A percentile compares a stretch with the other conserved stretches of the same genome.
These are phyloP conservation scores for Pheosia gnoma DNA, from an alignment of 2,888 invertebrate genomes.

Conservation along the genomic window DNA sequence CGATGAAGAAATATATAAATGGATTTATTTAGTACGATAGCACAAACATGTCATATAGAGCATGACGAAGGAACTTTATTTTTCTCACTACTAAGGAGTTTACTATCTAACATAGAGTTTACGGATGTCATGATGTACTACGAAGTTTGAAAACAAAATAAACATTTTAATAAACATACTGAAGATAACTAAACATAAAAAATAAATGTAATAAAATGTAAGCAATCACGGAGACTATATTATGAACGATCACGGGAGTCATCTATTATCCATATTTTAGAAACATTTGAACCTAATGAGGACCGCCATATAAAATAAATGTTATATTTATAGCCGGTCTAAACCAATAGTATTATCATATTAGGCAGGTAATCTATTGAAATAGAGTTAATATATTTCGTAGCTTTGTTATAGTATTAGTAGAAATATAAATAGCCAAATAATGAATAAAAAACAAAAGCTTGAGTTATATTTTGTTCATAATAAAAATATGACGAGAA, in stretches of 20 bases:
- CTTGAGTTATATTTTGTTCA: no score
- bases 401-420: neutral
- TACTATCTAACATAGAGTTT: no score
- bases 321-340: slow-evolving; percentile 45
- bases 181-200: slow-evolving; percentile 15
- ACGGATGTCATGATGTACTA: no score
- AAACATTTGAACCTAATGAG: slow-evolving; percentile 41
- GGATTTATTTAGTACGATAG: no score
- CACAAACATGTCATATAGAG: no score
- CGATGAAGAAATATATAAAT: no score
- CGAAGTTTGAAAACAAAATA: no score
- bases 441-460: no score
- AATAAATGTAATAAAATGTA: slow-evolving; percentile 24
- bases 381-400: slow-evolving; percentile 10
- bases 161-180: neutral
- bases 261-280: slow-evolving; percentile 26
- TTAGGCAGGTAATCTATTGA: slow-evolving; percentile 14
- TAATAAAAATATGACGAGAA: no score
- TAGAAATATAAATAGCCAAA: no score
- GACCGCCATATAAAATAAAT: slow-evolving; percentile 44
- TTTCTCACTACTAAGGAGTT: no score
- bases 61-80: no score
- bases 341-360: slow-evolving; percentile 51
- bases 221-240: slow-evolving; percentile 31
- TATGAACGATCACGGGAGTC: slow-evolving; percentile 33